Evolutionary conservation across 2,797 vertebrate species (phyloP).

Genomic region (Protonibea diacanthus): DNA sequence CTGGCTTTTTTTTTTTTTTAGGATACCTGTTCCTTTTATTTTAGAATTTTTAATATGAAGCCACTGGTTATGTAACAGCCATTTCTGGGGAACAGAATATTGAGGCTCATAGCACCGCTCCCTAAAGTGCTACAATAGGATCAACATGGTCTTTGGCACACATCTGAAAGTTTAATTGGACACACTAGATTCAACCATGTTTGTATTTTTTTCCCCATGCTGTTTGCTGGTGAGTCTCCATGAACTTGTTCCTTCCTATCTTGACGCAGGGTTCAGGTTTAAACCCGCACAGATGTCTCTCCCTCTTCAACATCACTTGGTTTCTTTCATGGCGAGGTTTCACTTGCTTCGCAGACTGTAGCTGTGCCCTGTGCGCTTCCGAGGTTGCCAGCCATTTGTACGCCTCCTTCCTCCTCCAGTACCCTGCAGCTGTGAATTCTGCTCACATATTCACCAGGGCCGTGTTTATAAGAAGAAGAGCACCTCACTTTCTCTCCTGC

Average conservation of each 20-base stretch:
- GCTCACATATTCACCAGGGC: constrained; percentile 56
- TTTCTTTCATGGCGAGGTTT: constrained; percentile 46
- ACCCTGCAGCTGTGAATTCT: constrained; percentile 68
- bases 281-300: constrained; percentile 10
- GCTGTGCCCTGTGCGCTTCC: constrained; percentile 52
- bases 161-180: constrained; percentile 41
- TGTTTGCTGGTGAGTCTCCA: constrained; percentile 6
- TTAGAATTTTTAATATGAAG: constrained; percentile 12
- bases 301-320: constrained; percentile 33
- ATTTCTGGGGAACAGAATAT: constrained; percentile 29
- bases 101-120: constrained; percentile 2
- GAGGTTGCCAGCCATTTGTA: constrained; percentile 66
- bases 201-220: background rate
- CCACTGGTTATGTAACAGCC: constrained; percentile 31
- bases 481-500: constrained; percentile 46
- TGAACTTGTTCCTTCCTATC: background rate
- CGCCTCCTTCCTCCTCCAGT: constrained; percentile 62
- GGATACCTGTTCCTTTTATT: constrained; percentile 21
- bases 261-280: constrained; percentile 39
- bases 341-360: constrained; percentile 46
- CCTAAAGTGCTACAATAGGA: background rate
- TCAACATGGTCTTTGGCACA: constrained; percentile 16
- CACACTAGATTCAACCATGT: background rate
- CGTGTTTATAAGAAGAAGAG: constrained; percentile 57
- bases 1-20: constrained; percentile 8